Evolutionary conservation across 2,797 vertebrate species (phyloP), one percentile per base, ranked within the genome.

Genomic region (Gephyroberyx darwinii): DNA sequence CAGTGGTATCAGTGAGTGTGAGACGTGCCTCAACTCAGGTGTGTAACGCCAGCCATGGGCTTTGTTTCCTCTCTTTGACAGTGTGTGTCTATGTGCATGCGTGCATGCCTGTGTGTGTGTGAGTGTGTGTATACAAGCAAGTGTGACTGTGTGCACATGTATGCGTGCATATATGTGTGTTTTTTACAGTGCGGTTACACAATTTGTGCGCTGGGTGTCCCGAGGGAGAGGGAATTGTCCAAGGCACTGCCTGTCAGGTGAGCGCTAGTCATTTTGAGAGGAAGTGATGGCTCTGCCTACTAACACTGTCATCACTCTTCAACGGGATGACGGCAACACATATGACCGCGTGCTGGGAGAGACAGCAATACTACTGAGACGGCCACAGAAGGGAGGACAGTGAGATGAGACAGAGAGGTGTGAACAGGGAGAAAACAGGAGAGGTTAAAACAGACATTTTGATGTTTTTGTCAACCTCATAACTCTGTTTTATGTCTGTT

Each of bases 231-330:
- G 54, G 8, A 61, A 51, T 14, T 39, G 54, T 64, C 56, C 20
- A 3, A 55, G 17, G 35, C 14, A 19, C 3, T 31, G 58, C 30
- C 66, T 61, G 68, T 79, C 71, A 59, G 50, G 33, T 20, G 35
- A 71, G 65, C 56, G 69, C 66, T 20, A 63, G 65, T 63, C 59
- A 72, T 77, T 69, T 50, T 20, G 45, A 72, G 74, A 57, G 54
- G 60, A 80, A 65, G 70, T 19, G 56, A 77, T 66, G 47, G 59
- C 17, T n/a, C 1, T 30, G 17, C 61, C 69, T 41, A 30, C 65
- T 16, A 37, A 73, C 54, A 9, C 66, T 20, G 67, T 71, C 83
- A 68, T 72, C 61, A 12, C 43, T 62, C 75, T 76, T 74, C 69
- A 74, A 69, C 60, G 30, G 31, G 50, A 57, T 65, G 78, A 80